phyloP scores from a whole-genome alignment of 2,888 invertebrate species.

The Cheilosia impressa region DNA sequence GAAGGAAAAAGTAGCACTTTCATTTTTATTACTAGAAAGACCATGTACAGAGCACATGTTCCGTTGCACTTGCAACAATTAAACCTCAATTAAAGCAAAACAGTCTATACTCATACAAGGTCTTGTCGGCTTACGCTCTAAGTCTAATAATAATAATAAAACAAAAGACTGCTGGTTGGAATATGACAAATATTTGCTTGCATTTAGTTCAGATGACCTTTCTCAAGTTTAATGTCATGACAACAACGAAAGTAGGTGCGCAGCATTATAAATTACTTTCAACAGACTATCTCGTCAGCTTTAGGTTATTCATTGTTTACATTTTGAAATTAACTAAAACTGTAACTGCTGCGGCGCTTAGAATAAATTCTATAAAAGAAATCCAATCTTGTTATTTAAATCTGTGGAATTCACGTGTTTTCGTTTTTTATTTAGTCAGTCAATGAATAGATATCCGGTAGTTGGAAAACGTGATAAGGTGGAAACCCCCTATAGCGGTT shows the following conservation, averaged over 20 bases:
- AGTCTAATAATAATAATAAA: not conserved
- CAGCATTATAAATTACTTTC: slow-evolving; percentile 12
- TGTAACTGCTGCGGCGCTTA: too few species aligned
- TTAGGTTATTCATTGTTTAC: too few species aligned
- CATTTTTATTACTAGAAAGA: not conserved
- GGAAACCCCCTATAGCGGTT: too few species aligned
- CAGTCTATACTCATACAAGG: not conserved
- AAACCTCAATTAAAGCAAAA: not conserved
- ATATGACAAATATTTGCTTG: slow-evolving; percentile 10
- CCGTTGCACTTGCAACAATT: not conserved
- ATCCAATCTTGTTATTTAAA: too few species aligned
- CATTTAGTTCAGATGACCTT: slow-evolving; percentile 14
- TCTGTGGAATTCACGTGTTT: too few species aligned
- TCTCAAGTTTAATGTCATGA: slow-evolving; percentile 31
- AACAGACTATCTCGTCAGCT: not conserved
- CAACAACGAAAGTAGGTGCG: slow-evolving; percentile 1
- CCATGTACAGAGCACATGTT: not conserved
- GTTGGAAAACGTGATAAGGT: too few species aligned
- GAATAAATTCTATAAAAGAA: too few species aligned
- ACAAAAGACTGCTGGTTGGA: not conserved
- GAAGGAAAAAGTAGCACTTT: not conserved
- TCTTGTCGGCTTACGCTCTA: not conserved
- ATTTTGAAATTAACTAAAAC: too few species aligned
- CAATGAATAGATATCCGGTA: too few species aligned
- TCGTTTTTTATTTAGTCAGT: too few species aligned